A percentile compares a stretch with the other conserved stretches of the same genome.
phyloP scores from a whole-genome alignment of 2,797 vertebrate species.

The Sebastes taczanowskii region DNA sequence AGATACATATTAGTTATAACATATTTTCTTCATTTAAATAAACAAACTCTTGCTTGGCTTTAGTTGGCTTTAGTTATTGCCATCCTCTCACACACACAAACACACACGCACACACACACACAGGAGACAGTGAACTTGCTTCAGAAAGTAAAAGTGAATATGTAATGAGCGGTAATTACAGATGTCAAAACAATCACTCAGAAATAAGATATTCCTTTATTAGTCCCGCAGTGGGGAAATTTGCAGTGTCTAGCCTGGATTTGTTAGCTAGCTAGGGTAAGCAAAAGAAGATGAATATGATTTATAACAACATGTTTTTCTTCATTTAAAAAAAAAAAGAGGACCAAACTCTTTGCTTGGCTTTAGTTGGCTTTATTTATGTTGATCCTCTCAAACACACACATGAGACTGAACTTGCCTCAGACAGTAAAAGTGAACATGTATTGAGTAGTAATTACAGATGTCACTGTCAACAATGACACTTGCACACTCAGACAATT shows the following conservation, averaged over 20 bases:
- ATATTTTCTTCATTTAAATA: background rate
- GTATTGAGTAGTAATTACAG: constrained; percentile 28
- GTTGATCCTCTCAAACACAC: background rate
- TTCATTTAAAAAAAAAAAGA: background rate
- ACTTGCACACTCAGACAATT: background rate
- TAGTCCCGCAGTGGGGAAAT: background rate
- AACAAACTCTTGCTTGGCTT: background rate
- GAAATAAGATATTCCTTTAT: background rate
- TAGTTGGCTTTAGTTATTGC: background rate
- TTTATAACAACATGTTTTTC: too few relatives aligned
- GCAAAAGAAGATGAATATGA: too few relatives aligned
- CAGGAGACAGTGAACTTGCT: background rate
- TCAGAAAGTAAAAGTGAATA: background rate
- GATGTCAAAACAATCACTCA: too few relatives aligned
- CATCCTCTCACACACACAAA: background rate
- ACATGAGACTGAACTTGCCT: background rate
- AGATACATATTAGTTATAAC: background rate
- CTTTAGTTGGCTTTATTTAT: background rate
- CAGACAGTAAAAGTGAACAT: constrained; percentile 12
- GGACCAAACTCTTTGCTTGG: background rate
- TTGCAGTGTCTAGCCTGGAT: too few relatives aligned
- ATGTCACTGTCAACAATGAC: background rate
- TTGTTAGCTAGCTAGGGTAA: too few relatives aligned
- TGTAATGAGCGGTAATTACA: too few relatives aligned
- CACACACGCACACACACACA: too few relatives aligned